These are phyloP conservation scores for Heliconius ismenius DNA, from an alignment of 2,888 invertebrate species.

Conservation along the genomic window DNA sequence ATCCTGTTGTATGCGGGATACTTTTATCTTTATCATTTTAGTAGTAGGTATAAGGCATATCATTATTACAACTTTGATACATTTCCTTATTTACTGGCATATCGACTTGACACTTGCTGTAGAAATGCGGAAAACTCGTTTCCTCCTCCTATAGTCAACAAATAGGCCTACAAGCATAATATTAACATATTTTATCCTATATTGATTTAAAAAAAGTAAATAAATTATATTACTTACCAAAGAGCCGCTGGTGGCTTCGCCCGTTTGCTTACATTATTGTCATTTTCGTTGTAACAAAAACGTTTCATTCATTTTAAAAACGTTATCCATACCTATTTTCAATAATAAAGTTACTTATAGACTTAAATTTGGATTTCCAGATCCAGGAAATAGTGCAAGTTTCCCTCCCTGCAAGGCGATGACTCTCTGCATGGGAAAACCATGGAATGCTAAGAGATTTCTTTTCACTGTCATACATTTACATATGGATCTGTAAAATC, in stretches of 20 bases:
- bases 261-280: no score
- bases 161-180: neutral
- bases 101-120: slow-evolving; percentile 27
- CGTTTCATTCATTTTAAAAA: no score
- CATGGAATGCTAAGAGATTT: neutral
- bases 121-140: slow-evolving; percentile 38
- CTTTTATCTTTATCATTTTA: neutral
- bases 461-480: neutral
- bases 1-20: no score
- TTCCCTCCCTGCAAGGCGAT: no score
- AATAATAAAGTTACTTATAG: no score
- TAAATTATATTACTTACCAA: no score
- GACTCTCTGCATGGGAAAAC: no score
- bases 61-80: slow-evolving; percentile 16
- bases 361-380: no score
- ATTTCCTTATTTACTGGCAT: slow-evolving; percentile 38
- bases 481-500: neutral
- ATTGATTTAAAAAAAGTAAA: neutral
- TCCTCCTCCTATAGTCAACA: slow-evolving; percentile 22
- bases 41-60: neutral
- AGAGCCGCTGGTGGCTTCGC: no score
- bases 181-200: neutral
- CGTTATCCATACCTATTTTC: no score
- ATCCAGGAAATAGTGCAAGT: no score
- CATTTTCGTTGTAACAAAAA: no score